These are phyloP conservation scores for Drosophila merina DNA, from an alignment of 2,888 invertebrate species.

Conservation along the genomic window DNA sequence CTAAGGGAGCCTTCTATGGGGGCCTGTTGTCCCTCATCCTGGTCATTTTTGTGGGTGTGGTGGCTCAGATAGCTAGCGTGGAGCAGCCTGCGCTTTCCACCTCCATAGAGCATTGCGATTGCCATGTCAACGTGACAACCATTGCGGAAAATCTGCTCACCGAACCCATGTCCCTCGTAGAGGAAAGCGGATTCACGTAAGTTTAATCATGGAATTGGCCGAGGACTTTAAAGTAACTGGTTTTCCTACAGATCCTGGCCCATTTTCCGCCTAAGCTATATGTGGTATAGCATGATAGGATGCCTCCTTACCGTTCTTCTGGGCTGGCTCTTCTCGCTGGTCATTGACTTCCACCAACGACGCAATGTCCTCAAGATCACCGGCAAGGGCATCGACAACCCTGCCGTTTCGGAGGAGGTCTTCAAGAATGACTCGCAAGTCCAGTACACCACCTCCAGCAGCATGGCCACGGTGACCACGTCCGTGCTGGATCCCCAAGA, in stretches of 20 bases:
- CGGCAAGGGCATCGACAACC: conserved; percentile 63
- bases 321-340: conserved; percentile 89
- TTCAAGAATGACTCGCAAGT: conserved; percentile 54
- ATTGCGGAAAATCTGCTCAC: conserved; percentile 42
- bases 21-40: conserved; percentile 79
- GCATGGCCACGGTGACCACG: conserved; percentile 12
- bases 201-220: conserved; percentile 12
- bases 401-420: conserved; percentile 51
- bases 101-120: conserved; percentile 79
- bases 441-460: conserved; percentile 40
- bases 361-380: conserved; percentile 80
- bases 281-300: conserved; percentile 95
- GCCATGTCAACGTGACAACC: conserved; percentile 75
- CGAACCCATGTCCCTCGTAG: conserved; percentile 31
- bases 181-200: conserved; percentile 66
- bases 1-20: conserved; percentile 85
- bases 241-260: conserved; percentile 80
- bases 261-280: conserved; percentile 92
- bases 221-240: neutral
- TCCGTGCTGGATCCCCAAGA: conserved; percentile 28
- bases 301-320: conserved; percentile 89
- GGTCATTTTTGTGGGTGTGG: conserved; percentile 83
- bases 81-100: conserved; percentile 71
- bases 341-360: conserved; percentile 84
- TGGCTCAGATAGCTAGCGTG: conserved; percentile 80